A percentile compares a stretch with the other conserved stretches of the same genome.
Conservation (phyloP, 2,888 invertebrate species). For the Agrotis puta region DNA sequence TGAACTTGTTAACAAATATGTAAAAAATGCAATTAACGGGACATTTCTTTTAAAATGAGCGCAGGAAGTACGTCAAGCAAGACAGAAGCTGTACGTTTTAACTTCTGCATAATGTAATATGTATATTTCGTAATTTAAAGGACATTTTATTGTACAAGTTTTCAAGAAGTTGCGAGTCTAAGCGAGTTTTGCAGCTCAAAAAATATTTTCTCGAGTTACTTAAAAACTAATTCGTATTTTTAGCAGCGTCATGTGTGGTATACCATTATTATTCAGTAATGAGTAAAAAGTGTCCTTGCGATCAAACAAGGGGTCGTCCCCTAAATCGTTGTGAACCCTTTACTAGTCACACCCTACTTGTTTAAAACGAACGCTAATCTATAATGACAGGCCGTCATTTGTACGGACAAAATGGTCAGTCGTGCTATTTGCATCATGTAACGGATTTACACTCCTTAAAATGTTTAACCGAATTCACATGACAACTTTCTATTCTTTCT, state of each 20-base stretch:
- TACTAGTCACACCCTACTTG: conserved; percentile 82
- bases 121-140: no score
- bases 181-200: no score
- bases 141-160: neutral
- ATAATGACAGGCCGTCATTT: conserved; percentile 71
- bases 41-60: neutral
- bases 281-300: conserved; percentile 72
- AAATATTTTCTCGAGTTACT: no score
- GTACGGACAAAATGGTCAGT: conserved; percentile 56
- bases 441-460: conserved; percentile 42
- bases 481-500: conserved; percentile 46
- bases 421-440: conserved; percentile 48
- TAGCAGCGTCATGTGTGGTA: conserved; percentile 41
- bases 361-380: conserved; percentile 77
- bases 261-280: conserved; percentile 69
- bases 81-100: neutral
- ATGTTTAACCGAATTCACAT: conserved; percentile 9
- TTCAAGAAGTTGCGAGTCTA: neutral
- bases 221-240: conserved; percentile 21
- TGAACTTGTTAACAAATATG: neutral
- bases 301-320: conserved; percentile 79
- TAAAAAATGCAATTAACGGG: neutral
- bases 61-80: neutral
- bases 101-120: neutral
- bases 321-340: conserved; percentile 85